Percentiles rank a stretch among this genome's conserved stretches.
phyloP scores from a whole-genome alignment of 2,113 vertebrate genomes.

The Ivindomyrus marchei region DNA sequence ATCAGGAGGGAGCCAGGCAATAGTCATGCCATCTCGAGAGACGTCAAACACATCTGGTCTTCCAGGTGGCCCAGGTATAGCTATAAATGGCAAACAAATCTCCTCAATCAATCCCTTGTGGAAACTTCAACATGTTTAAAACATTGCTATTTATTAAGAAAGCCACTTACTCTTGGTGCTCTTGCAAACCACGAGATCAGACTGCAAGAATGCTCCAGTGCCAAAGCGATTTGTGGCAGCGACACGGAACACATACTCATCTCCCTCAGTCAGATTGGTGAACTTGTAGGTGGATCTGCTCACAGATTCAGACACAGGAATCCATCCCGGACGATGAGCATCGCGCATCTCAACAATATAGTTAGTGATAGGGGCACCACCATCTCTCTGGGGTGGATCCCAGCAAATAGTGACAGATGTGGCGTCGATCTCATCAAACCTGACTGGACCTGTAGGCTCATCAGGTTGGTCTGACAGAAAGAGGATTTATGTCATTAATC shows the following conservation, averaged over 20 bases:
- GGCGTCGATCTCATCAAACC: conserved; percentile 83
- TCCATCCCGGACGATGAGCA: conserved; percentile 93
- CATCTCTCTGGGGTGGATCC: conserved; percentile 83
- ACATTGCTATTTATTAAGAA: not conserved
- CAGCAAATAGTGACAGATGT: conserved; percentile 83
- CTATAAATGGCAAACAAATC: conserved; percentile 49
- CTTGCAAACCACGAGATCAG: conserved; percentile 82
- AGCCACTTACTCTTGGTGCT: conserved; percentile 82
- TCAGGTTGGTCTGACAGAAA: conserved; percentile 80
- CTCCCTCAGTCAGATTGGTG: conserved; percentile 79
- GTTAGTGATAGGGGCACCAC: conserved; percentile 82
- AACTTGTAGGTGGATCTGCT: conserved; percentile 85
- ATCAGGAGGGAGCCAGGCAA: conserved; percentile 89
- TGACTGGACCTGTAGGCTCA: conserved; percentile 77
- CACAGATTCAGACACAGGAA: conserved; percentile 86
- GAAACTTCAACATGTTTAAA: not conserved
- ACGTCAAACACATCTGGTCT: conserved; percentile 83
- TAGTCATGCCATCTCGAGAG: conserved; percentile 94
- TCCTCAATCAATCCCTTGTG: not conserved
- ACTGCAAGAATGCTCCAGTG: conserved; percentile 89
- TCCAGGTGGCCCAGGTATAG: conserved; percentile 83
- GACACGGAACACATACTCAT: conserved; percentile 93
- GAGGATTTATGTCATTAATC: conserved; percentile 22
- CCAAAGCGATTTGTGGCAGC: conserved; percentile 90
- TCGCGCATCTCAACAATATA: conserved; percentile 92